Percentiles rank a stretch among this genome's conserved stretches.
Evolutionary conservation across 2,113 vertebrate genomes (phyloP).

Genomic region (Microtus oregoni): DNA sequence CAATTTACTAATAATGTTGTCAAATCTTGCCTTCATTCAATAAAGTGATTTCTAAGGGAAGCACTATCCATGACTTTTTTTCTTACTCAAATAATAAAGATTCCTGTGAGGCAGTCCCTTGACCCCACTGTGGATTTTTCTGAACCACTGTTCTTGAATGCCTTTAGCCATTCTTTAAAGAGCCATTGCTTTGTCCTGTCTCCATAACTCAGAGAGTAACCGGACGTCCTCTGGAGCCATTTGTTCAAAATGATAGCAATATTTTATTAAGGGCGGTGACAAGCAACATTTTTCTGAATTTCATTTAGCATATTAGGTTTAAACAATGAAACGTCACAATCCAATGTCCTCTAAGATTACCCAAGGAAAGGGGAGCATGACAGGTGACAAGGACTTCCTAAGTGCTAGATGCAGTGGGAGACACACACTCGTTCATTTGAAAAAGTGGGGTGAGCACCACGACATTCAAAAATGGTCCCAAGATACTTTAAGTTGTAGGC

Average conservation of each 20-base stretch:
- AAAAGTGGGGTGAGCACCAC: not conserved
- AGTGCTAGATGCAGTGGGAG: not conserved
- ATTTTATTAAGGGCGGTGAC: conserved; percentile 46
- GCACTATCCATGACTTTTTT: not conserved
- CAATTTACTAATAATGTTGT: not conserved
- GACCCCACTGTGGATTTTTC: not conserved
- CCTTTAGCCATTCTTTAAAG: conserved; percentile 59
- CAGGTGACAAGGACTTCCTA: not conserved
- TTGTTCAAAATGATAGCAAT: conserved; percentile 14
- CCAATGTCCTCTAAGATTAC: not conserved
- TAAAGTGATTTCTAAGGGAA: not conserved
- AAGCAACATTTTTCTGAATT: conserved; percentile 51
- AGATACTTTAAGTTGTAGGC: not conserved
- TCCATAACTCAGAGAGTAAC: conserved; percentile 56
- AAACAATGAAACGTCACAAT: not conserved
- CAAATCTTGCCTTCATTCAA: not conserved
- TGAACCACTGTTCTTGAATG: conserved; percentile 38
- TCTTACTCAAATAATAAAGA: not conserved
- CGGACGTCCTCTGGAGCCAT: conserved; percentile 55
- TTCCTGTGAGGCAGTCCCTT: not conserved
- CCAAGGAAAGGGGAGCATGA: not conserved
- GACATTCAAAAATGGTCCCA: not conserved
- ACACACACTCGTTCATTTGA: not conserved
- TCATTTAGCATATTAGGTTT: conserved; percentile 4
- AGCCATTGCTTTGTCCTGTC: conserved; percentile 43